Evolutionary conservation across 2,888 invertebrate species (phyloP), one percentile per base, ranked within the genome.

Genomic region (Cybosia mesomella): DNA sequence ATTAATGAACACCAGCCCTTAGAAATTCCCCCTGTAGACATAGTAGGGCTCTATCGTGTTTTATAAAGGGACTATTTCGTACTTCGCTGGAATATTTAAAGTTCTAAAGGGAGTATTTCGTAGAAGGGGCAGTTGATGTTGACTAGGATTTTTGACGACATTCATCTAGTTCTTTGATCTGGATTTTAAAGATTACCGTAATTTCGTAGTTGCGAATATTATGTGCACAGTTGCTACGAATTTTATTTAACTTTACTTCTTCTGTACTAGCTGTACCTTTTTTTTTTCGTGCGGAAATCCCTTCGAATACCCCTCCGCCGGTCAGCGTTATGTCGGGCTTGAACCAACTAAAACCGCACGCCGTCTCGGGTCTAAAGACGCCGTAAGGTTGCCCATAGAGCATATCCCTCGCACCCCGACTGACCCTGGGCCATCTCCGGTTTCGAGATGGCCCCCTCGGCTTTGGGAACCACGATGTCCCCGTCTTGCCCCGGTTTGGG

Each of bases 1-100:
- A 36, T 75, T 80, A 80, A 80, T 80, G 80, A 80, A 18, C 69
- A 71, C 67, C 24, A 59, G 13, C 64, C 67, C 60, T 73, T 71
- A 55, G 53, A 66, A 55, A 59, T 57, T 43, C 63, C 49, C 34
- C 15, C 49, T 58, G 62, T 8, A 54, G 28, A 62, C 34, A 49
- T 22, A 43, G 43, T 28, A 43, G 63, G 21, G 65, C 57, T 22
- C 53, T 70, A 74, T 76, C 61, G 66, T 21, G 39, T 62, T 64
- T 62, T 72, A 57, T 58, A 68, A 63, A 62, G 64, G 21, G 58
- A 34, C 39, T 61, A 68, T 66, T 68, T 66, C 61, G 62, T 62
- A 59, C 62, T 54, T 66, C 53, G 36, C 43, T 54, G 53, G 28
- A 32, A 15, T 21, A 36, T 58, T 55, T 65, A 28, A 58, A 57